Base-by-base conservation (phyloP, 2,113 vertebrate genomes). In the Sylvietta virens region DNA sequence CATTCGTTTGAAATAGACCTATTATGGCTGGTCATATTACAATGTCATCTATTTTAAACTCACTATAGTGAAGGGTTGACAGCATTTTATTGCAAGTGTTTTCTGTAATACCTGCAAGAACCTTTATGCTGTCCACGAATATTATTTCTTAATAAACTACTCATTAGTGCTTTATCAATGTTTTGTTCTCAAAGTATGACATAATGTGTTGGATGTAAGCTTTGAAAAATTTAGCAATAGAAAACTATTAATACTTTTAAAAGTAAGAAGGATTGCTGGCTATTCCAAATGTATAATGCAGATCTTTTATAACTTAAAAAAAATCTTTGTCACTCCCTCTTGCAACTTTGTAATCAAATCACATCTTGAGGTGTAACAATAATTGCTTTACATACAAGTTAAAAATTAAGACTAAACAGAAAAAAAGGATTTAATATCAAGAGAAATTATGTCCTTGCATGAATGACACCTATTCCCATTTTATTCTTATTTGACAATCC, bases 1-100 rank as follows among this genome's bases (percentile, higher is more conserved):
- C 44, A 65, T 92, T 86, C 33, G 21, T 90, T 94, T 88, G 62
- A 57, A 96, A 92, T 95, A 90, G 64, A 90, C 64, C 15, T 81
- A 60, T 86, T 88, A 90, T 61, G 39, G 56, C 39, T 54, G 40
- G 51, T 87, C 66, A 81, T 82, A 91, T 92, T 93, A 95, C 85
- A 87, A 16, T 65, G 70, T 88, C 70, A 89, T 28, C 42, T 92
- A 37, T 93, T 95, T 92, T 94, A 82, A 94, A 86, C 51, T 74
- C 15, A 7, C 42, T 44, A 2, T 7, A 62, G 11, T 58, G 74
- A 86, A 82, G 64, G n/a, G 39, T 70, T 3, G 1, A 81, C 61
- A 81, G 13, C 17, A 28, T 94, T 94, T 93, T 79, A 69, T 35
- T 88, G 54, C 24, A 40, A 45, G 17, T 69, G 39, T 71, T 93